Evolutionary conservation across 92 coral and sea anemone genomes (phyloP).

Genomic region (Heteractis magnifica): DNA sequence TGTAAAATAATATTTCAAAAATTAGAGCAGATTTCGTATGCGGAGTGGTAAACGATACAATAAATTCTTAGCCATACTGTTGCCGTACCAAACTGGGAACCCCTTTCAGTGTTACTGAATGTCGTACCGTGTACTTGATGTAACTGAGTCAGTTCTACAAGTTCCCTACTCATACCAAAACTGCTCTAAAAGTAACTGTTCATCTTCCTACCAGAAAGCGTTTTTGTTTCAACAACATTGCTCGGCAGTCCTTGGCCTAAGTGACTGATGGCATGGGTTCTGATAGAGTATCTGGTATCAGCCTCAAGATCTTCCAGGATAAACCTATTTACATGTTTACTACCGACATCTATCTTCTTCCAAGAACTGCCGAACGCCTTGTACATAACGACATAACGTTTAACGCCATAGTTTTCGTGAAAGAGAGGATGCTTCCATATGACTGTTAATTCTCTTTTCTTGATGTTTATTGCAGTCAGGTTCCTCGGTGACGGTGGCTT

Average conservation of each 20-base stretch:
- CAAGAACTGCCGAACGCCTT: constrained; percentile 10
- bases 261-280: neutral
- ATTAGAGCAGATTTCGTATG: too few species aligned
- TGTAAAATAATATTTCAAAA: too few species aligned
- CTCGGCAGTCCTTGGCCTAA: neutral
- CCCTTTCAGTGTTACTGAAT: too few species aligned
- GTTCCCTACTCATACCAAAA: neutral
- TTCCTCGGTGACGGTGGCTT: constrained; percentile 16
- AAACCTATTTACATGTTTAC: neutral
- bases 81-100: too few species aligned
- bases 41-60: too few species aligned
- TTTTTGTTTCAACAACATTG: neutral
- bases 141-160: neutral
- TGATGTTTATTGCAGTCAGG: neutral
- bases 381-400: neutral
- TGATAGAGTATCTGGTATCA: constrained; percentile 11
- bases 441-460: neutral
- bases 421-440: constrained; percentile 11
- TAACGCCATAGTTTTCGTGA: constrained; percentile 11
- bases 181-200: neutral
- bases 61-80: too few species aligned
- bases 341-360: neutral
- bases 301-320: constrained; percentile 9
- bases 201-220: constrained; percentile 6
- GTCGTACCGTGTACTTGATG: too few species aligned